phyloP scores from a whole-genome alignment of 2,888 invertebrate species.

The Melitaea athalia region DNA sequence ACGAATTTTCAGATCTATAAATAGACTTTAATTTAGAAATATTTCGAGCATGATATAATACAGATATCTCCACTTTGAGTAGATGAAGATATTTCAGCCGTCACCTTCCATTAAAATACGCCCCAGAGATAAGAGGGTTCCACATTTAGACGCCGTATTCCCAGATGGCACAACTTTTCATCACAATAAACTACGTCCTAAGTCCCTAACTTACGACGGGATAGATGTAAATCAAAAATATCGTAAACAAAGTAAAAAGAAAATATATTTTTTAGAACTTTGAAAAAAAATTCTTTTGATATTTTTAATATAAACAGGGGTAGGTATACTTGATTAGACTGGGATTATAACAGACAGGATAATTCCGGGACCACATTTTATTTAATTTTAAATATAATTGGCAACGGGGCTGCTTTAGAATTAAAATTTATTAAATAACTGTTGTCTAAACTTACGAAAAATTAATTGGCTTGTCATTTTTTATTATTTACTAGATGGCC shows the following conservation, averaged over 20 bases:
- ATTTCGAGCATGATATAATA: neutral
- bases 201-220: neutral
- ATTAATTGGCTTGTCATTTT: too few species aligned
- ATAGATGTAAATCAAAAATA: neutral
- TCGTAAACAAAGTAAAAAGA: neutral
- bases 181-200: slow-evolving; percentile 8
- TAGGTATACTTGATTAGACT: neutral
- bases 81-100: neutral
- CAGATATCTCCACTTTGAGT: neutral
- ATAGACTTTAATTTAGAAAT: neutral
- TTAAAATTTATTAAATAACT: too few species aligned
- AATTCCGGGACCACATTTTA: too few species aligned
- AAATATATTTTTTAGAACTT: too few species aligned
- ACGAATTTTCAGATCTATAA: neutral
- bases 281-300: neutral
- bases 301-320: neutral
- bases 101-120: slow-evolving; percentile 8
- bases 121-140: slow-evolving; percentile 3
- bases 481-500: too few species aligned
- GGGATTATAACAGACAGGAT: too few species aligned
- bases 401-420: too few species aligned
- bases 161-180: slow-evolving; percentile 12
- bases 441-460: too few species aligned
- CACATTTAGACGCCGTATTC: slow-evolving; percentile 6
- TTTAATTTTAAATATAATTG: too few species aligned